Percentiles rank a stretch among this genome's conserved stretches.
Evolutionary conservation across 2,113 vertebrate species (phyloP).

Genomic region (Anas platyrhynchos): DNA sequence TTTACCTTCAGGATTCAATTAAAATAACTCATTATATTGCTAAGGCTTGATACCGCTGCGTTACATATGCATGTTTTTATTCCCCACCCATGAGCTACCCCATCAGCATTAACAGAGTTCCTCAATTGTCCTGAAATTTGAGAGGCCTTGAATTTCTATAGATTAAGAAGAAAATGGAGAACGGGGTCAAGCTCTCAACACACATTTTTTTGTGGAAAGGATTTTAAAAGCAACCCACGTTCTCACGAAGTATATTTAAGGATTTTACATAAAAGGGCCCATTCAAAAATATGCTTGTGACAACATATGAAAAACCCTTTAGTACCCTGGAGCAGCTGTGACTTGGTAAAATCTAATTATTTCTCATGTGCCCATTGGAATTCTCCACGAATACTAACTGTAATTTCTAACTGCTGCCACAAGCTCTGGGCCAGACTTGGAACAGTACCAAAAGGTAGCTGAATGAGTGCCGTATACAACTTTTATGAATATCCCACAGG

Average conservation of each 20-base stretch:
- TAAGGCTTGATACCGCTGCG: background rate
- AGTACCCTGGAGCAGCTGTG: conserved; percentile 67
- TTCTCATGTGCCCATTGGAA: conserved; percentile 69
- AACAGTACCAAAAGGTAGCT: conserved; percentile 63
- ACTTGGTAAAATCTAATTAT: conserved; percentile 79
- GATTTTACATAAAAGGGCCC: conserved; percentile 50
- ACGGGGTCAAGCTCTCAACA: fast-evolving
- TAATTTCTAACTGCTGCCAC: conserved; percentile 64
- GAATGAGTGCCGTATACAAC: conserved; percentile 39
- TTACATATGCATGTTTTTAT: conserved; percentile 16
- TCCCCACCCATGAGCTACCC: background rate
- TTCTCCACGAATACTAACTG: conserved; percentile 69
- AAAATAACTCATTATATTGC: conserved; percentile 11
- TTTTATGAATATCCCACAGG: conserved; percentile 68
- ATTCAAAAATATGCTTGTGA: conserved; percentile 63
- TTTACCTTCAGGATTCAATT: conserved; percentile 36
- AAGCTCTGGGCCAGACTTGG: conserved; percentile 67
- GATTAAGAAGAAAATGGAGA: background rate
- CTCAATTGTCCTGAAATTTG: background rate
- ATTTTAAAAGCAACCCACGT: background rate
- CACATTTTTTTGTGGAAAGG: background rate
- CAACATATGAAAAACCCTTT: conserved; percentile 59
- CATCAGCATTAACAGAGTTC: background rate
- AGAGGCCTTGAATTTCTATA: background rate
- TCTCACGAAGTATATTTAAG: background rate